A percentile compares a stretch with the other conserved stretches of the same genome.
phyloP scores from a whole-genome alignment of 2,888 invertebrate genomes.

The Cinara cedri region DNA sequence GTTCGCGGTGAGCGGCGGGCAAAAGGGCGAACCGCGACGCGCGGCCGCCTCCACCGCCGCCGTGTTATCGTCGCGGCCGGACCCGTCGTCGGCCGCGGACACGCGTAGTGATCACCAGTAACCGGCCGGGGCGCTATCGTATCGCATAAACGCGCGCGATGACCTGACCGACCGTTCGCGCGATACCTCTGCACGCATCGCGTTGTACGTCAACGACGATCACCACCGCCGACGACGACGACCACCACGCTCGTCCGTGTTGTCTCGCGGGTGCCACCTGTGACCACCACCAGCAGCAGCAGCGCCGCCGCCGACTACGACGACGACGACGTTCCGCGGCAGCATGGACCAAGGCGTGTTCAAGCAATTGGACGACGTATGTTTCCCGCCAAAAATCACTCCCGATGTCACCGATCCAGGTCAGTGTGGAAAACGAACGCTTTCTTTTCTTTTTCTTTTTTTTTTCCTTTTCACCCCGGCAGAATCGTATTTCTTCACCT shows the following conservation, averaged over 20 bases:
- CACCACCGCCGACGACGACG: conserved; percentile 28
- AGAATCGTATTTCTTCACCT: no score
- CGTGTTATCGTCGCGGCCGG: conserved; percentile 10
- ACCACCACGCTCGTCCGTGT: neutral
- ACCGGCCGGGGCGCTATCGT: conserved; percentile 54
- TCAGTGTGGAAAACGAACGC: neutral
- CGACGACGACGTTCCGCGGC: neutral
- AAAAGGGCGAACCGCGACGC: conserved; percentile 16
- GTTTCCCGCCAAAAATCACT: conserved; percentile 37
- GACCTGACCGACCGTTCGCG: conserved; percentile 46
- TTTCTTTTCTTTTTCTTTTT: neutral
- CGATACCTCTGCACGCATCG: conserved; percentile 15
- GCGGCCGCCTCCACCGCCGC: conserved; percentile 11
- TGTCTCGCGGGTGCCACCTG: neutral
- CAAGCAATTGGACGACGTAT: conserved; percentile 45
- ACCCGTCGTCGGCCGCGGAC: conserved; percentile 33
- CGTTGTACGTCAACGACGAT: conserved; percentile 12
- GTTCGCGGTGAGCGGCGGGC: neutral
- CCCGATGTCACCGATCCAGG: conserved; percentile 44
- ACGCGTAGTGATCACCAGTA: conserved; percentile 35
- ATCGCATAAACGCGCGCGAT: conserved; percentile 50
- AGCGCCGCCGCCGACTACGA: no score
- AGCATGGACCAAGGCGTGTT: conserved; percentile 50
- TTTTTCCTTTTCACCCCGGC: neutral
- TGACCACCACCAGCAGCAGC: neutral